Conservation (phyloP, 2,113 vertebrate genomes). For the Gavialis gangeticus region DNA sequence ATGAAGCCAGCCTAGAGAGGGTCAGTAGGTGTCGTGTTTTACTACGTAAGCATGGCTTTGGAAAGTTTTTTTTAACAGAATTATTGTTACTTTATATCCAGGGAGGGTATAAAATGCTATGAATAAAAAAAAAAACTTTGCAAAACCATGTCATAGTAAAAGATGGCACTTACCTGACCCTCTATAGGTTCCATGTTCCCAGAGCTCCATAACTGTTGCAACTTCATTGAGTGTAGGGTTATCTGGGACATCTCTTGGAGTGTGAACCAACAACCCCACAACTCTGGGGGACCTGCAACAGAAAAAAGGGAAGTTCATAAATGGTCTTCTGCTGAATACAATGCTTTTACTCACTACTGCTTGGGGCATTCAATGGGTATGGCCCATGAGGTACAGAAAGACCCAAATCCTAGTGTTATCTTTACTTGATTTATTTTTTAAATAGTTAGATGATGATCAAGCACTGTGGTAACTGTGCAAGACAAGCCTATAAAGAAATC, state of each 20-base stretch:
- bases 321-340: neutral
- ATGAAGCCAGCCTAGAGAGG: conserved; percentile 69
- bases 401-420: neutral
- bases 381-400: neutral
- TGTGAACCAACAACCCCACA: conserved; percentile 41
- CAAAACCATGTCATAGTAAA: conserved; percentile 79
- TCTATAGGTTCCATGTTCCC: conserved; percentile 55
- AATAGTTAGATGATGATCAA: neutral
- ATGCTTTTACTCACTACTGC: neutral
- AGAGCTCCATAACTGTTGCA: conserved; percentile 45
- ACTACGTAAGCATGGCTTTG: conserved; percentile 75
- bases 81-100: conserved; percentile 45
- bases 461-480: conserved; percentile 22
- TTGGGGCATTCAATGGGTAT: neutral
- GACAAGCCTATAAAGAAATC: neutral
- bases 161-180: conserved; percentile 68
- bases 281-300: conserved; percentile 64
- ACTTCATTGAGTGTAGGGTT: conserved; percentile 36
- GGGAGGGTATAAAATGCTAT: conserved; percentile 52
- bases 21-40: conserved; percentile 62
- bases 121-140: conserved; percentile 66
- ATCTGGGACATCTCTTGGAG: conserved; percentile 59
- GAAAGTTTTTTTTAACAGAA: conserved; percentile 62
- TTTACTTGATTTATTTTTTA: neutral
- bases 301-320: conserved; percentile 47